Evolutionary conservation across 1,140 invertebrate species (phyloP), one percentile per base, ranked within the genome.

Genomic region (Drosophila tsacasi): DNA sequence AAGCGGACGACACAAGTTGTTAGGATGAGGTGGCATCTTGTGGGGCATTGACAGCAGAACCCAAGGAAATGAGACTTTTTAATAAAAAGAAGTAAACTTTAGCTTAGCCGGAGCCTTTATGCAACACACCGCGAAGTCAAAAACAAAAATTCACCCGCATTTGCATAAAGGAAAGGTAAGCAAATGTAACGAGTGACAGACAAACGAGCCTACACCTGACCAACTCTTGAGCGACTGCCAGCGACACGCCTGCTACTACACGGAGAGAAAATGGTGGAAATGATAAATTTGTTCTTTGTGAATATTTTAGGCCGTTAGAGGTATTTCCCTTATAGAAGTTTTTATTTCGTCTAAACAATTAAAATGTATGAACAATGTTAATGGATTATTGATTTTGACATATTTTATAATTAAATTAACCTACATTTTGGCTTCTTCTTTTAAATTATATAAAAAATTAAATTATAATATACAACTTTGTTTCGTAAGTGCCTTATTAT

Each of bases 151-250:
- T 54, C 67, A 69, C 37, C 65, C 52, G 47, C 69, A 87, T 87
- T 87, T 89, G 69, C 85, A 87, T 87, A 87, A 87, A 87, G 77
- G 84, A 87, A 87, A 87, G 82, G 84, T 79, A 89, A 74, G 46
- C 71, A 55, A 72, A 80, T 89, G 76, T 78, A 83, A 65, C 76
- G 73, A 81, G 72, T 87, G 83, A 83, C 84, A 83, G 83, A 87
- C 83, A 87, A 87, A 84, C 81, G 81, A 89, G 83, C 73, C 76
- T 83, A 76, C 72, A 87, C 84, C 84, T 87, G 84, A 81, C 84
- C 80, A 89, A 63, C 67, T 62, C 68, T 68, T 69, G 64, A 76
- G 65, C 58, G 64, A 76, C 60, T 66, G 59, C 72, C 61, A 76
- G 52, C 37, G 58, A 46, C 47, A 59, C 39, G 60, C 65, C 61